A percentile compares a stretch with the other conserved stretches of the same genome.
These are phyloP conservation scores for Sminthurinus signatus DNA, from an alignment of 1,140 invertebrate species.

Conservation along the genomic window DNA sequence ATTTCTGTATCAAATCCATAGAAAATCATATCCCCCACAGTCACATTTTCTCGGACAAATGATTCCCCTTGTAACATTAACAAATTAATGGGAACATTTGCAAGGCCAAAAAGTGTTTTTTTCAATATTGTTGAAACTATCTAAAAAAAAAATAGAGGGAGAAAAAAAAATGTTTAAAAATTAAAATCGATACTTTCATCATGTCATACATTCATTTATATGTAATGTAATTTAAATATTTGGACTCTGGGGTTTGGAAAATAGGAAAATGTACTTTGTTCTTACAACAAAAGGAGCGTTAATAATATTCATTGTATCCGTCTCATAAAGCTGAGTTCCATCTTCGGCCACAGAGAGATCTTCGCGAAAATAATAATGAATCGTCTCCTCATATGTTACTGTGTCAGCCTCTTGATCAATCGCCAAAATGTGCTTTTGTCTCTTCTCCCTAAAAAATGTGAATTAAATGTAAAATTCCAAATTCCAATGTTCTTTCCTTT, in stretches of 20 bases:
- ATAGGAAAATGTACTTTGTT: too few species aligned
- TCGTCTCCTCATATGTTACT: conserved; percentile 24
- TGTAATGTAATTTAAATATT: too few species aligned
- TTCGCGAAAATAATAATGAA: conserved; percentile 23
- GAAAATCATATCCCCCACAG: neutral
- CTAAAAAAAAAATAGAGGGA: too few species aligned
- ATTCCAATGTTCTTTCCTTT: neutral
- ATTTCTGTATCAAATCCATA: neutral
- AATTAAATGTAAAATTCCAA: neutral
- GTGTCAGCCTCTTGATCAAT: conserved; percentile 29
- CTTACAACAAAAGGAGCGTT: too few species aligned
- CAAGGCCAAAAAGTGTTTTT: neutral
- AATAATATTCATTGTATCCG: conserved; percentile 25
- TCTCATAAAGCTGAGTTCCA: conserved; percentile 16
- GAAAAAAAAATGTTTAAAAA: too few species aligned
- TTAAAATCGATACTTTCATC: too few species aligned
- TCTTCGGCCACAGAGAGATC: conserved; percentile 26
- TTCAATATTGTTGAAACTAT: neutral
- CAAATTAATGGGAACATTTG: conserved; percentile 2
- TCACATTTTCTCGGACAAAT: neutral
- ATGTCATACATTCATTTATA: too few species aligned
- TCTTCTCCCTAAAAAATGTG: conserved; percentile 2
- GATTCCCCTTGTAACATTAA: neutral
- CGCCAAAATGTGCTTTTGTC: conserved; percentile 5
- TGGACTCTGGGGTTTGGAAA: too few species aligned